Percentiles rank a stretch among this genome's conserved stretches.
Evolutionary conservation across 2,888 invertebrate genomes (phyloP).

Genomic region (Craniophora ligustri): DNA sequence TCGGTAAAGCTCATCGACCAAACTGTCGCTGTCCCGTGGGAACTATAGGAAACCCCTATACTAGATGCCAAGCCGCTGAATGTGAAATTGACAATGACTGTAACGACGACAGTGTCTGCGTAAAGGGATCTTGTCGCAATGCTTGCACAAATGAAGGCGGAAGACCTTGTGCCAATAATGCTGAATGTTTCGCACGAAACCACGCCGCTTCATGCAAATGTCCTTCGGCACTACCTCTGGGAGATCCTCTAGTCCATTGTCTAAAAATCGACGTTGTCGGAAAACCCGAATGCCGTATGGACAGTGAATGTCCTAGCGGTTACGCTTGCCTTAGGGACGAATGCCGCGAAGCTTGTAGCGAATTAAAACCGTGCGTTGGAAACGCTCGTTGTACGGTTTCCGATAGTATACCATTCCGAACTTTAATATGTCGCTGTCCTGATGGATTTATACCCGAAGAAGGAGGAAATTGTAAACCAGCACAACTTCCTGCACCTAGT

Average conservation of each 20-base stretch:
- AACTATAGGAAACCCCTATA: constrained; percentile 94
- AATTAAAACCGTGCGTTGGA: constrained; percentile 92
- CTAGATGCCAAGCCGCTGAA: constrained; percentile 93
- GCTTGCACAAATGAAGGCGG: constrained; percentile 91
- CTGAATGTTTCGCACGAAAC: constrained; percentile 93
- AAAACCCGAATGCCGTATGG: constrained; percentile 92
- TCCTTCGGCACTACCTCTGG: constrained; percentile 93
- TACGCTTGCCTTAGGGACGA: constrained; percentile 93
- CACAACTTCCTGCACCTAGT: constrained; percentile 91
- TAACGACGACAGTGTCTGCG: constrained; percentile 92
- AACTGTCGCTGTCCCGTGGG: constrained; percentile 94
- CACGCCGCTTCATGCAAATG: constrained; percentile 95
- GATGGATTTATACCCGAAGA: constrained; percentile 94
- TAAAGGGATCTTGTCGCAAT: constrained; percentile 92
- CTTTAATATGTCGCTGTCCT: constrained; percentile 96
- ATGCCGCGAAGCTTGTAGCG: constrained; percentile 94
- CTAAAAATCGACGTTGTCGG: constrained; percentile 83
- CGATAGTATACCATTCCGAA: constrained; percentile 95
- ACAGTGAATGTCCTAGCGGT: constrained; percentile 94
- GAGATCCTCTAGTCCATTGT: constrained; percentile 94
- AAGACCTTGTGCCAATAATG: constrained; percentile 94
- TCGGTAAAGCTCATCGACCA: constrained; percentile 93
- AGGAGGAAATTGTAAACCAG: constrained; percentile 93
- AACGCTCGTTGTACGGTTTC: constrained; percentile 94
- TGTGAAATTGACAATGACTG: constrained; percentile 94